These are phyloP conservation scores for Hycleus cichorii DNA, from an alignment of 1,140 invertebrate genomes.

Conservation along the genomic window DNA sequence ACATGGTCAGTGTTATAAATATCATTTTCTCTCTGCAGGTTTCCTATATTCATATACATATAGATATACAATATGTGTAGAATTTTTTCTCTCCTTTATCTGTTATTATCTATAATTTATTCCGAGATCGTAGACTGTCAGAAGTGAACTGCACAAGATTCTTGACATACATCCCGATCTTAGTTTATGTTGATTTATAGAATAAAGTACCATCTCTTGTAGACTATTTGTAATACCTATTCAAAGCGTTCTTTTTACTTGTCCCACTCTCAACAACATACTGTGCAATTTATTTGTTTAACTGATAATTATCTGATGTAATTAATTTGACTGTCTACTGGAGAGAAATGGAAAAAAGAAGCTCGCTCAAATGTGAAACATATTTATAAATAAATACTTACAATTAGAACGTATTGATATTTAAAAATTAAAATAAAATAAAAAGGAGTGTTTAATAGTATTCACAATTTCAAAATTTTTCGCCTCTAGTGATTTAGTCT, in stretches of 20 bases:
- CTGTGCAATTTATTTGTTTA: conserved; percentile 10
- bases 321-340: conserved; percentile 8
- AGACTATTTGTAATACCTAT: conserved; percentile 2
- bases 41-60: no score
- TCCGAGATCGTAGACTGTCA: conserved; percentile 8
- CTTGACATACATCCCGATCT: conserved; percentile 11
- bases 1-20: conserved; percentile 11
- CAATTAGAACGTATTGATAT: no score
- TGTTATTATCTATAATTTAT: conserved; percentile 15
- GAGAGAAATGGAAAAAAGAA: no score
- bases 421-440: no score
- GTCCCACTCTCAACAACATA: neutral
- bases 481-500: no score
- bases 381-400: no score
- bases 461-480: no score
- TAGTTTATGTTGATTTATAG: conserved; percentile 14
- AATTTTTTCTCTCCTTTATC: neutral
- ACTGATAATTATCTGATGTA: conserved; percentile 11
- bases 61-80: no score
- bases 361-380: no score
- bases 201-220: conserved; percentile 14
- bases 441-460: no score
- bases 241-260: conserved; percentile 1
- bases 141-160: conserved; percentile 3
- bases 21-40: conserved; percentile 7